These are phyloP conservation scores for Agapostemon virescens DNA, from an alignment of 2,888 invertebrate genomes.

Conservation along the genomic window DNA sequence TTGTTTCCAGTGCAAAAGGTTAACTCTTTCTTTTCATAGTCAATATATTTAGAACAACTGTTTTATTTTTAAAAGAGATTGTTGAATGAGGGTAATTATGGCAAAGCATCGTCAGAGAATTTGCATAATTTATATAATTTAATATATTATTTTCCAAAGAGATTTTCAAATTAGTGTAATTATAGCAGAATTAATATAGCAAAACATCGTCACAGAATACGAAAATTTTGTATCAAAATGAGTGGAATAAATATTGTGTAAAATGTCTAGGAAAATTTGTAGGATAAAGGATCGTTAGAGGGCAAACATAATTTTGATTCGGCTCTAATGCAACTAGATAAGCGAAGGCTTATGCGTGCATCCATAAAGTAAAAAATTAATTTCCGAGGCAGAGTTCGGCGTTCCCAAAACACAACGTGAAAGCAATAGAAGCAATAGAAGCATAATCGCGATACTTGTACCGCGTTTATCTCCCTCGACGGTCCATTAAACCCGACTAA, in stretches of 20 bases:
- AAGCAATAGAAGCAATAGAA: slow-evolving; percentile 43
- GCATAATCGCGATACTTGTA: slow-evolving; percentile 64
- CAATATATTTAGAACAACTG: no score
- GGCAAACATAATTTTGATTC: background rate
- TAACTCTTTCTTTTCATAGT: no score
- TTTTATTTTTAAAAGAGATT: no score
- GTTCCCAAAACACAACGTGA: slow-evolving; percentile 21
- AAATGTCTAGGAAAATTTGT: background rate
- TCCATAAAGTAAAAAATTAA: background rate
- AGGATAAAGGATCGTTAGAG: background rate
- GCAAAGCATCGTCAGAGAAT: no score
- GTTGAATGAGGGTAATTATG: no score
- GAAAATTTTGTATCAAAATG: no score
- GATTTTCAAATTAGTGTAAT: no score
- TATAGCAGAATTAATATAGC: no score
- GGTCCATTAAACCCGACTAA: slow-evolving; percentile 59
- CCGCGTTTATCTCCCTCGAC: slow-evolving; percentile 65
- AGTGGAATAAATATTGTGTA: background rate
- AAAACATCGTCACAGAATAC: no score
- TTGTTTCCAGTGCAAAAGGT: no score
- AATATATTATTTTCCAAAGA: no score
- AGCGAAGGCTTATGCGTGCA: background rate
- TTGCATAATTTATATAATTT: no score
- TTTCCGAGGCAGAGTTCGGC: background rate
- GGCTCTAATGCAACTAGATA: background rate